Conservation (phyloP, 2,113 vertebrate species). For the Parus major region DNA sequence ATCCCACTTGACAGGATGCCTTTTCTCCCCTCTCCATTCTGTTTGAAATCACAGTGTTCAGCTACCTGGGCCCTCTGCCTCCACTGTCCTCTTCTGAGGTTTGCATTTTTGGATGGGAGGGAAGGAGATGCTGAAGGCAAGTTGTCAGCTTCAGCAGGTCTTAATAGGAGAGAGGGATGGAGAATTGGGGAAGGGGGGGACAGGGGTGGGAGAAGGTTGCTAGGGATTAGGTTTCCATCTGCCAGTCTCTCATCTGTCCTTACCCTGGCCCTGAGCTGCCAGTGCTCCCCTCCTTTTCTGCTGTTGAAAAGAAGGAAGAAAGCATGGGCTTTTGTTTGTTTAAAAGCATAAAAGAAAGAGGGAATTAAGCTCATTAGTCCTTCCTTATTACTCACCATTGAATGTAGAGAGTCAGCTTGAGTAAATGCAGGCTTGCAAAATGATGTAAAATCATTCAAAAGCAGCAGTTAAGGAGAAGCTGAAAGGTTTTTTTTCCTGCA, state of each 20-base stretch:
- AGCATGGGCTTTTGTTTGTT: slow-evolving; percentile 51
- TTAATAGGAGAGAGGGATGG: not conserved
- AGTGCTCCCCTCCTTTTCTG: slow-evolving; percentile 8
- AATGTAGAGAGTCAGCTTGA: slow-evolving; percentile 16
- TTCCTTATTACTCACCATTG: slow-evolving; percentile 36
- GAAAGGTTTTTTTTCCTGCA: not conserved
- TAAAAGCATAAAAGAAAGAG: slow-evolving; percentile 49
- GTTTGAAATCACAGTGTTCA: not conserved
- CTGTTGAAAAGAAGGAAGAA: slow-evolving; percentile 36
- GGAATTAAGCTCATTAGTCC: slow-evolving; percentile 60
- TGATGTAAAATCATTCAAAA: not conserved
- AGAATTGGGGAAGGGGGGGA: not conserved
- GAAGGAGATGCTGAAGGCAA: not conserved
- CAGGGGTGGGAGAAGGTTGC: slow-evolving; percentile 14
- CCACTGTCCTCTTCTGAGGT: not conserved
- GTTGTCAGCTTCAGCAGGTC: not conserved
- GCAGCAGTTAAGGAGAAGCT: not conserved
- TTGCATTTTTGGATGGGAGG: not conserved
- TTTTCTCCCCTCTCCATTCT: not conserved
- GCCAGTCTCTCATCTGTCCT: slow-evolving; percentile 31
- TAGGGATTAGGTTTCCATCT: slow-evolving; percentile 67
- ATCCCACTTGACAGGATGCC: not conserved
- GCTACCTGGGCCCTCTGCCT: not conserved
- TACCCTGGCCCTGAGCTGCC: not conserved
- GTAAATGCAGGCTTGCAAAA: slow-evolving; percentile 22